These are phyloP conservation scores for Himalopsyche tibetana DNA, from an alignment of 2,888 invertebrate genomes.

Conservation along the genomic window DNA sequence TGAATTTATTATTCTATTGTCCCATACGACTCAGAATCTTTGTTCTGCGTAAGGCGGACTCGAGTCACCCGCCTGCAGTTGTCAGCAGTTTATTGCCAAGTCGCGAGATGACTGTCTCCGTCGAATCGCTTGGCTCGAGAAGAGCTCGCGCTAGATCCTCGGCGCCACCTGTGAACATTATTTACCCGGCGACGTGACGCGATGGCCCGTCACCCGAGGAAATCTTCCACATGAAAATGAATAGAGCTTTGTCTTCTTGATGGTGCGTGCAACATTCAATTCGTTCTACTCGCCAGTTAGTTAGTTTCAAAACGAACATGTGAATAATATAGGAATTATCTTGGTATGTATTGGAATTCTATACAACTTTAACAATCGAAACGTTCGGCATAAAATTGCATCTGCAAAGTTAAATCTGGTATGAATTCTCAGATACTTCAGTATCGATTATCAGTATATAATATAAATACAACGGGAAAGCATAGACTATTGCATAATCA, in stretches of 20 bases:
- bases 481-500: neutral
- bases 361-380: neutral
- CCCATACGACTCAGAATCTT: neutral
- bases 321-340: neutral
- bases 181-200: conserved; percentile 31
- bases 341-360: neutral
- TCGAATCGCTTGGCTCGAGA: conserved; percentile 49
- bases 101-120: neutral
- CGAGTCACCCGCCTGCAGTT: neutral
- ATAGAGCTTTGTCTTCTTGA: conserved; percentile 18
- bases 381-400: too few species aligned
- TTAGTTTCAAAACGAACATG: neutral
- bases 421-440: too few species aligned
- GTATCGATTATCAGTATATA: too few species aligned
- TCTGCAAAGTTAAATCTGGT: too few species aligned
- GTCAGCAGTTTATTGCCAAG: conserved; percentile 31
- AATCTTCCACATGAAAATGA: conserved; percentile 32
- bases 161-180: conserved; percentile 62
- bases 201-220: conserved; percentile 20
- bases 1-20: neutral
- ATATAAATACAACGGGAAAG: too few species aligned
- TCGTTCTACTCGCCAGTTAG: conserved; percentile 23
- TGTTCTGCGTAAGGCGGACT: neutral
- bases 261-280: neutral
- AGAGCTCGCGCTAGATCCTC: conserved; percentile 35